Conservation (phyloP, 2,888 invertebrate genomes). For the Latheticus oryzae region DNA sequence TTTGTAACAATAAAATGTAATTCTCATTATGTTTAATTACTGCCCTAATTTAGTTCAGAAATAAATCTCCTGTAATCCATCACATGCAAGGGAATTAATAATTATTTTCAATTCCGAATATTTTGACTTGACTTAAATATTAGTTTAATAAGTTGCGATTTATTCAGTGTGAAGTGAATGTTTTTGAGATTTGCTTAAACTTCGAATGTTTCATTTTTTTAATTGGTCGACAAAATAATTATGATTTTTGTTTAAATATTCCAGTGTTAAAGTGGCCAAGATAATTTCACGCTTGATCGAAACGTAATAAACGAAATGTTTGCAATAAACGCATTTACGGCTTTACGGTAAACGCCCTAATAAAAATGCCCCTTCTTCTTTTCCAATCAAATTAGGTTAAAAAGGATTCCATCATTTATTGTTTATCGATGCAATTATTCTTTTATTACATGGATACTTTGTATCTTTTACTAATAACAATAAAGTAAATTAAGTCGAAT, state of each 20-base stretch:
- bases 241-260: conserved; percentile 1
- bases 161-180: too few species aligned
- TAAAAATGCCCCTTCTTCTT: conserved; percentile 21
- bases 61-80: too few species aligned
- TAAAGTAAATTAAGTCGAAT: conserved; percentile 35
- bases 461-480: conserved; percentile 26
- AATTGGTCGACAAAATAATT: conserved; percentile 30
- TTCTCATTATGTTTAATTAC: too few species aligned
- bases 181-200: too few species aligned
- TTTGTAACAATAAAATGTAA: too few species aligned
- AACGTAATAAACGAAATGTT: conserved; percentile 38
- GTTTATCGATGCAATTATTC: conserved; percentile 35
- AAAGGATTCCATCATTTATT: conserved; percentile 28
- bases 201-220: conserved; percentile 31
- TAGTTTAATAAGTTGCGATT: too few species aligned
- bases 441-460: conserved; percentile 25
- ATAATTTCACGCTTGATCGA: conserved; percentile 37
- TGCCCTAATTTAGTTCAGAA: too few species aligned
- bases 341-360: conserved; percentile 40
- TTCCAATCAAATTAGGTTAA: conserved; percentile 23
- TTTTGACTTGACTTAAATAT: too few species aligned
- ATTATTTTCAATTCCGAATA: too few species aligned
- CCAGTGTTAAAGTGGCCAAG: conserved; percentile 26
- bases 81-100: too few species aligned
- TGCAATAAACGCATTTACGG: conserved; percentile 39